These are phyloP conservation scores for Eunapius fragilis DNA, from an alignment of 37 sponge, comb jelly and placozoan genomes.

Conservation along the genomic window DNA sequence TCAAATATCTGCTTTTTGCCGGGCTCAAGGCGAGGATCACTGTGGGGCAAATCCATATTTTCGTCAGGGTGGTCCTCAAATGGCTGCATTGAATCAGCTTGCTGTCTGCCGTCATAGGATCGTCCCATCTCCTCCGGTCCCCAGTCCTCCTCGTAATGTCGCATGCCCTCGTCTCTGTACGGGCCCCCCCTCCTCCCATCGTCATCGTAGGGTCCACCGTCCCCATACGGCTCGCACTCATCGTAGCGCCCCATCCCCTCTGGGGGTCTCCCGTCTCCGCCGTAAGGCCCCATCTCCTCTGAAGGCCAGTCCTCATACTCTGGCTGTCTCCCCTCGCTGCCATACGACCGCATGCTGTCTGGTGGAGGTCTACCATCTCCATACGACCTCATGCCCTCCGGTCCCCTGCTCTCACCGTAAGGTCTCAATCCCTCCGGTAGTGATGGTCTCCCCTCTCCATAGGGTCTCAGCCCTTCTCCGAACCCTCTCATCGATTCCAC, in stretches of 20 bases:
- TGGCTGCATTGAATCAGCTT: not conserved
- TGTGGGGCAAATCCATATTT: not conserved
- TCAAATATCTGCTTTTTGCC: conserved; percentile 24
- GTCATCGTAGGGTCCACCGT: not conserved
- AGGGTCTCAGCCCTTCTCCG: not conserved
- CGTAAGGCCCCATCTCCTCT: conserved; percentile 4
- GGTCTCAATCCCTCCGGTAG: conserved; percentile 2
- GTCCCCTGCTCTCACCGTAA: not conserved
- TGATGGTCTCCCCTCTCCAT: not conserved
- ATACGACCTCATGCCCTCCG: not conserved
- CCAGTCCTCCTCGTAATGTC: not conserved
- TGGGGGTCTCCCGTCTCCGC: not conserved
- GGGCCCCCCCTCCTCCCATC: not conserved
- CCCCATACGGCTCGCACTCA: not conserved
- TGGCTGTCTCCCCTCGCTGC: not conserved
- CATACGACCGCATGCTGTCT: conserved; percentile 4
- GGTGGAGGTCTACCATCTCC: not conserved
- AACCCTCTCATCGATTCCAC: not conserved
- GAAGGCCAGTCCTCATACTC: not conserved
- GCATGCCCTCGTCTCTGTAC: not conserved
- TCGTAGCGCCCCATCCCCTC: not conserved
- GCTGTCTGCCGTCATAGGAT: not conserved
- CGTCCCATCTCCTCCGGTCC: not conserved
- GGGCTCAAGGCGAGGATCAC: not conserved
- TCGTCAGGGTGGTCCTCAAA: not conserved